Conservation (phyloP, 2,113 vertebrate species). For the Nesogale talazaci region DNA sequence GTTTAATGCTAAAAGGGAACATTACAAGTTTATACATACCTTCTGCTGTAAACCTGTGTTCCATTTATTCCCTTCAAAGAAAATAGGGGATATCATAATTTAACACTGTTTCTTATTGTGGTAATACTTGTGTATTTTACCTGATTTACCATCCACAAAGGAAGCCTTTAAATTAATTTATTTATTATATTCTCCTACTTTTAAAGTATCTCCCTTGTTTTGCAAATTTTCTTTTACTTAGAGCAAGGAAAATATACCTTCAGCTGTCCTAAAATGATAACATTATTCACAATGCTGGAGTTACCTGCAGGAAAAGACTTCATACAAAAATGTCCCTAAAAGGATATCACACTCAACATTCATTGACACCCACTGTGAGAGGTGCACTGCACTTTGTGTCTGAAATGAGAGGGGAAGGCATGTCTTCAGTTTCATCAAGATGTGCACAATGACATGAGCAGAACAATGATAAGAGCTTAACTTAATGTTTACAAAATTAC, state of each 20-base stretch:
- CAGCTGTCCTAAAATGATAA: not conserved
- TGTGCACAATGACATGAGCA: not conserved
- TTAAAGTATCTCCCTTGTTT: not conserved
- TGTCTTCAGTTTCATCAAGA: not conserved
- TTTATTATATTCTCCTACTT: not conserved
- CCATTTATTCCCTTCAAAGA: constrained; percentile 17
- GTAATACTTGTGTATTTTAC: not conserved
- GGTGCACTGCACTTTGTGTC: no score
- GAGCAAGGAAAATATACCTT: not conserved
- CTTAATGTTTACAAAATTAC: not conserved
- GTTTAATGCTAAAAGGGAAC: not conserved
- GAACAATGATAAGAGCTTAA: not conserved
- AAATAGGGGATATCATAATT: not conserved
- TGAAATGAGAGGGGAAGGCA: not conserved
- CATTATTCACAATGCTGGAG: not conserved
- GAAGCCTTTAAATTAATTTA: not conserved
- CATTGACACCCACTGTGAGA: no score
- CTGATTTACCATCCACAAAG: not conserved
- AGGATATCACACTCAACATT: not conserved
- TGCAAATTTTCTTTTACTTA: not conserved
- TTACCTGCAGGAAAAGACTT: not conserved
- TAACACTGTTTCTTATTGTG: constrained; percentile 2
- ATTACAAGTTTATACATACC: not conserved
- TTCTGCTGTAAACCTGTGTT: not conserved
- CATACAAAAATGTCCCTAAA: not conserved